A percentile compares a stretch with the other conserved stretches of the same genome.
These are phyloP conservation scores for Eristalis intricaria DNA, from an alignment of 2,888 invertebrate genomes.

Conservation along the genomic window DNA sequence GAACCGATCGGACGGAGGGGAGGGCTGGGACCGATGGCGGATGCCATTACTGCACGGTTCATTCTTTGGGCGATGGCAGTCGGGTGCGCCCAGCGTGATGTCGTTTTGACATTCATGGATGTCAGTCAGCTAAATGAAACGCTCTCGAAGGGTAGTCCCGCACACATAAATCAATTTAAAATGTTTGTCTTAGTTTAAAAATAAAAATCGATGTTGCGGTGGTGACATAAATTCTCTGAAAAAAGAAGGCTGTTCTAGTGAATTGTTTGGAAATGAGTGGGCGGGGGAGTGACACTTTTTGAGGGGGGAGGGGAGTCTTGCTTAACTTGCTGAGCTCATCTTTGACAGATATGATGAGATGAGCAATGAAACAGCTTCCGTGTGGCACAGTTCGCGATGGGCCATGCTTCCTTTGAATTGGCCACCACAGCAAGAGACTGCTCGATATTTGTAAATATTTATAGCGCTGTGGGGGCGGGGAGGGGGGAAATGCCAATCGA, in stretches of 20 bases:
- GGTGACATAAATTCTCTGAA: constrained; percentile 13
- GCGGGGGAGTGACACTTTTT: neutral
- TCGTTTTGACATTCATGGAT: constrained; percentile 55
- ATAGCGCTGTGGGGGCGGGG: neutral
- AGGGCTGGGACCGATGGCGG: neutral
- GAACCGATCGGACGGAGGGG: neutral
- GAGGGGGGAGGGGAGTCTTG: neutral
- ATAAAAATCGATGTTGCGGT: constrained; percentile 26
- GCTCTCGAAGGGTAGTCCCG: neutral
- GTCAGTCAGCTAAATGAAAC: constrained; percentile 34
- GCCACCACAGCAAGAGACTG: neutral
- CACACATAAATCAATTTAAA: constrained; percentile 26
- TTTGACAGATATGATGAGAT: neutral
- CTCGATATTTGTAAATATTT: neutral
- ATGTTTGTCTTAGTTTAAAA: constrained; percentile 32
- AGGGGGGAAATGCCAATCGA: neutral
- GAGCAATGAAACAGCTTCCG: neutral
- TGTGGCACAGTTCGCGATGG: neutral
- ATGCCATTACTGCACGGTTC: neutral
- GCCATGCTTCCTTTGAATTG: neutral
- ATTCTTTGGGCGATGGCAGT: neutral
- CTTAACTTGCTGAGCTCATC: neutral
- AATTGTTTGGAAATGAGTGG: neutral
- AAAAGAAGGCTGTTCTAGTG: neutral
- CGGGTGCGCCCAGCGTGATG: constrained; percentile 18